Evolutionary conservation across 2,888 invertebrate species (phyloP).

Genomic region (Strigamia maritima): DNA sequence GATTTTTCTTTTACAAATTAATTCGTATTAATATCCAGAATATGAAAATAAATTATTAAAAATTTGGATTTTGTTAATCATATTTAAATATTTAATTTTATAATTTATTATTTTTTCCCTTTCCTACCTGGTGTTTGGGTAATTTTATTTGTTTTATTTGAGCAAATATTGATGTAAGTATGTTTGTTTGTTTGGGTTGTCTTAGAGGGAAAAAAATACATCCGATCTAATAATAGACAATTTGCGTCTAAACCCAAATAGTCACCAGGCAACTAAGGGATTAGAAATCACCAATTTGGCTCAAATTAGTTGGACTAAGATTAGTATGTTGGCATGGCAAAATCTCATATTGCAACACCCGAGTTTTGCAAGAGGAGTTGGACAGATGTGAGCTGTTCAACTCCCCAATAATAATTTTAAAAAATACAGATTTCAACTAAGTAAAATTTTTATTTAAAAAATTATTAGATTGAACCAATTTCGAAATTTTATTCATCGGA

Average conservation of each 20-base stretch:
- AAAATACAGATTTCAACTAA: no score
- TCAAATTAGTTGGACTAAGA: neutral
- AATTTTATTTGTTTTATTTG: conserved; percentile 10
- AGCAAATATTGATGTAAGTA: neutral
- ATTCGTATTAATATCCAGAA: neutral
- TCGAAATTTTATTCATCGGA: neutral
- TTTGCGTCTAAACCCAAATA: neutral
- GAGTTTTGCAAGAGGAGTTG: neutral
- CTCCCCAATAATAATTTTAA: neutral
- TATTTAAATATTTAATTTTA: no score
- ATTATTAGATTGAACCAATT: neutral
- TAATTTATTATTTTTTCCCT: no score
- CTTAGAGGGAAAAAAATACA: neutral
- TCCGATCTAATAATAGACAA: neutral
- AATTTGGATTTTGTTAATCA: no score
- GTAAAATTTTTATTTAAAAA: no score
- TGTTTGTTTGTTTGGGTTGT: conserved; percentile 15
- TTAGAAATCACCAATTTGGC: conserved; percentile 10
- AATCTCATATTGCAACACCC: neutral
- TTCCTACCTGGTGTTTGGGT: neutral
- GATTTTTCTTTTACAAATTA: neutral
- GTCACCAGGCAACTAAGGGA: conserved; percentile 6
- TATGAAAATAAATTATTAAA: neutral
- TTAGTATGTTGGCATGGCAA: neutral
- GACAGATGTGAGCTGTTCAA: neutral